Conservation (phyloP, 2,888 invertebrate species). For the Petrolisthes cinctipes region DNA sequence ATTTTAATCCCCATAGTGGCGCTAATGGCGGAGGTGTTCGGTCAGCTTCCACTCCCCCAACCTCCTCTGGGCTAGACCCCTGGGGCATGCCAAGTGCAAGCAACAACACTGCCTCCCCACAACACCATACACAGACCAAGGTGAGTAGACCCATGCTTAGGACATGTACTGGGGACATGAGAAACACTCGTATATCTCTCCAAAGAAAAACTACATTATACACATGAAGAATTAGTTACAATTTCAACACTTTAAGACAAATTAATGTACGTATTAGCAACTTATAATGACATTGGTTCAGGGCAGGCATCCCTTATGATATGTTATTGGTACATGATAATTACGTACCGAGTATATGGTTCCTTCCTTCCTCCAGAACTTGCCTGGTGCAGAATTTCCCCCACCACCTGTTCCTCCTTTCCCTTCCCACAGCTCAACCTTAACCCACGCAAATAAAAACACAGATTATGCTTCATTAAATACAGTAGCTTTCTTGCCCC, state of each 20-base stretch:
- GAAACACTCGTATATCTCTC: too few relatives aligned
- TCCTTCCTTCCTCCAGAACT: slow-evolving; percentile 45
- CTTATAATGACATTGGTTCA: too few relatives aligned
- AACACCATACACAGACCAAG: slow-evolving; percentile 47
- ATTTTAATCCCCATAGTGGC: slow-evolving; percentile 63
- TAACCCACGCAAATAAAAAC: background rate
- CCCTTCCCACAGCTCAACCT: slow-evolving; percentile 35
- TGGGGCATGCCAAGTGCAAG: slow-evolving; percentile 77
- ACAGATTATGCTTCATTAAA: background rate
- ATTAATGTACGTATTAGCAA: too few relatives aligned
- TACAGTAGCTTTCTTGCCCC: too few relatives aligned
- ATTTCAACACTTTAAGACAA: too few relatives aligned
- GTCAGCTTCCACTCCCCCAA: slow-evolving; percentile 69
- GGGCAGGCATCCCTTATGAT: too few relatives aligned
- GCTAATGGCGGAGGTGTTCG: slow-evolving; percentile 52
- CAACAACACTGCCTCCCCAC: slow-evolving; percentile 66
- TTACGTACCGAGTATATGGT: background rate
- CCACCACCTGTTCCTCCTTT: slow-evolving; percentile 52
- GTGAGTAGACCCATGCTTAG: slow-evolving; percentile 10
- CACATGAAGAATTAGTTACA: too few relatives aligned
- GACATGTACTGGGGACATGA: too few relatives aligned
- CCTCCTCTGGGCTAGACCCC: slow-evolving; percentile 75
- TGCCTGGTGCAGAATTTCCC: slow-evolving; percentile 43
- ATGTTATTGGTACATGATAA: too few relatives aligned
- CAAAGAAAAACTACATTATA: too few relatives aligned